phyloP scores from a whole-genome alignment of 2,888 invertebrate species.

The Parthenolecanium corni region DNA sequence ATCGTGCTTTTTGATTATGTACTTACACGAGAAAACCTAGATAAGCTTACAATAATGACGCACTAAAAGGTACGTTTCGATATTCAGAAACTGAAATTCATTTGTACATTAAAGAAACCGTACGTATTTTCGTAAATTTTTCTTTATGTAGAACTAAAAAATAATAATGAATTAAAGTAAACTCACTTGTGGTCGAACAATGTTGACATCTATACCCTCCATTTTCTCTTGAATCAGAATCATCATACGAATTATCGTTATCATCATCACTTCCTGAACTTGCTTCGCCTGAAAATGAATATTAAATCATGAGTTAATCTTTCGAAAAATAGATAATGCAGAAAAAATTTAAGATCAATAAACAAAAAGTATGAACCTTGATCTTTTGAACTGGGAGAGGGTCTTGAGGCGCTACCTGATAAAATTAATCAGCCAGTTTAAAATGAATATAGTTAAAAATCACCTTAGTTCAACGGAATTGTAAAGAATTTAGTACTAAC shows the following conservation, averaged over 20 bases:
- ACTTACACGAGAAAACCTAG: no score
- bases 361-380: constrained; percentile 34
- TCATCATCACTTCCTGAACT: constrained; percentile 55
- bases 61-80: no score
- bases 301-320: no score
- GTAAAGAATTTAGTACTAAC: background rate
- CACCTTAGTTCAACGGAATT: background rate
- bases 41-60: no score
- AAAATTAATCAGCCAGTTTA: constrained; percentile 9
- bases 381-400: constrained; percentile 37
- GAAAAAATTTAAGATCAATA: background rate
- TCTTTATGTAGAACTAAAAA: background rate
- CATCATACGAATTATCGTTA: constrained; percentile 84
- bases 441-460: background rate
- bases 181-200: constrained; percentile 58
- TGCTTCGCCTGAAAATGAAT: constrained; percentile 42
- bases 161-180: background rate
- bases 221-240: constrained; percentile 83
- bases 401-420: constrained; percentile 36
- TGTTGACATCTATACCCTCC: constrained; percentile 58
- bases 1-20: no score
- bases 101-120: no score
- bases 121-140: background rate
- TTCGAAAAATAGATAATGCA: no score
- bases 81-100: no score